Evolutionary conservation across 2,888 invertebrate species (phyloP).

Genomic region (Chaitophorus viminalis): DNA sequence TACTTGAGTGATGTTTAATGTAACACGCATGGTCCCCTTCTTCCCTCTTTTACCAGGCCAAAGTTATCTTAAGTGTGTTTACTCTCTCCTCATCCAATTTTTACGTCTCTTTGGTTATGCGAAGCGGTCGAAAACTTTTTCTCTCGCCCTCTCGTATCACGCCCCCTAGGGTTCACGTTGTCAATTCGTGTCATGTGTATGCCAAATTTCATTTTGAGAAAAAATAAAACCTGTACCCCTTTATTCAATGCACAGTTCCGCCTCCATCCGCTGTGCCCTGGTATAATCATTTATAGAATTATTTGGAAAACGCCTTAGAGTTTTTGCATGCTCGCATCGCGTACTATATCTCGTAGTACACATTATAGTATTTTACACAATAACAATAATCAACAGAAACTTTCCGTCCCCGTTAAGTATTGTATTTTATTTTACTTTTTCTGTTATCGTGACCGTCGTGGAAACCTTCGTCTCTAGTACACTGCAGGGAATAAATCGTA

Average conservation of each 20-base stretch:
- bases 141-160: neutral
- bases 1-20: conserved; percentile 56
- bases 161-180: conserved; percentile 23
- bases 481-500: too few relatives aligned
- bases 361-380: neutral
- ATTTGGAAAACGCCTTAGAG: conserved; percentile 10
- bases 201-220: conserved; percentile 52
- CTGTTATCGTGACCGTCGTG: conserved; percentile 12
- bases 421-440: neutral
- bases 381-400: conserved; percentile 37
- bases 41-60: neutral
- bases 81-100: conserved; percentile 40
- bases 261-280: neutral
- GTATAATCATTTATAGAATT: conserved; percentile 20
- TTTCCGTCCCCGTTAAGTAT: neutral
- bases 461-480: neutral
- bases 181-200: conserved; percentile 38
- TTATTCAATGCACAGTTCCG: neutral
- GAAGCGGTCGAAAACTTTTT: conserved; percentile 53
- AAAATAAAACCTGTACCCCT: neutral
- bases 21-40: conserved; percentile 39
- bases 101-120: conserved; percentile 57
- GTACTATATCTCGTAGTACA: neutral
- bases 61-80: conserved; percentile 53
- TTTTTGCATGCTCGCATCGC: neutral